phyloP scores from a whole-genome alignment of 2,888 invertebrate genomes.

The Drosophila prostipennis region DNA sequence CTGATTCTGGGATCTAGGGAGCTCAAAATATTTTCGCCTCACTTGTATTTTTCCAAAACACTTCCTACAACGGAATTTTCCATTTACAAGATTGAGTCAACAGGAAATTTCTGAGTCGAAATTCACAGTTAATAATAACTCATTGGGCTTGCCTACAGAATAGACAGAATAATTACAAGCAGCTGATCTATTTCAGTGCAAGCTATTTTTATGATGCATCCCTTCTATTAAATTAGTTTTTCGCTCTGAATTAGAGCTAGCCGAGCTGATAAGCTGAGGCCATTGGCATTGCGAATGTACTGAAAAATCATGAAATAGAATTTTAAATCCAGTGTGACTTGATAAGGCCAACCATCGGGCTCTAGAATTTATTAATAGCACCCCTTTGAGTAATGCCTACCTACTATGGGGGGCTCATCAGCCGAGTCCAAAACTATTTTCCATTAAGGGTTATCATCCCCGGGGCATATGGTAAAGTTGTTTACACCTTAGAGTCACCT shows the following conservation, averaged over 20 bases:
- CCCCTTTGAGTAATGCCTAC: background rate
- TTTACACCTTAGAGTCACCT: background rate
- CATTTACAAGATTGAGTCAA: conserved; percentile 8
- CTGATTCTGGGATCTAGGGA: conserved; percentile 6
- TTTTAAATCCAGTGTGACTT: conserved; percentile 2
- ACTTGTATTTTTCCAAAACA: conserved; percentile 7
- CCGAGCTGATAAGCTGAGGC: conserved; percentile 29
- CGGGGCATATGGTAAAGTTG: conserved; percentile 6
- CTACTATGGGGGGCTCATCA: conserved; percentile 1
- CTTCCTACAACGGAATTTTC: conserved; percentile 42
- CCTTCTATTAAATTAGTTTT: conserved; percentile 3
- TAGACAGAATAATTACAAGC: background rate
- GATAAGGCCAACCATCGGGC: conserved; percentile 4
- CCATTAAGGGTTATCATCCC: conserved; percentile 4
- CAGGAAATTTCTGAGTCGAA: background rate
- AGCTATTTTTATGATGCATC: background rate
- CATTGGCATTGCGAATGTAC: conserved; percentile 36
- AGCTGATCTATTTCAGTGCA: background rate
- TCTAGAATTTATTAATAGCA: conserved; percentile 6
- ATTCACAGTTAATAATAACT: background rate
- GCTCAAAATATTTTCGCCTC: conserved; percentile 4
- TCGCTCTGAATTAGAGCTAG: background rate
- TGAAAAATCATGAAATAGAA: conserved; percentile 18
- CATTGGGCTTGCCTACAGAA: too few relatives aligned
- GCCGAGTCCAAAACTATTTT: conserved; percentile 5